Evolutionary conservation across 2,797 vertebrate genomes (phyloP).

Genomic region (Lithobates sylvaticus): DNA sequence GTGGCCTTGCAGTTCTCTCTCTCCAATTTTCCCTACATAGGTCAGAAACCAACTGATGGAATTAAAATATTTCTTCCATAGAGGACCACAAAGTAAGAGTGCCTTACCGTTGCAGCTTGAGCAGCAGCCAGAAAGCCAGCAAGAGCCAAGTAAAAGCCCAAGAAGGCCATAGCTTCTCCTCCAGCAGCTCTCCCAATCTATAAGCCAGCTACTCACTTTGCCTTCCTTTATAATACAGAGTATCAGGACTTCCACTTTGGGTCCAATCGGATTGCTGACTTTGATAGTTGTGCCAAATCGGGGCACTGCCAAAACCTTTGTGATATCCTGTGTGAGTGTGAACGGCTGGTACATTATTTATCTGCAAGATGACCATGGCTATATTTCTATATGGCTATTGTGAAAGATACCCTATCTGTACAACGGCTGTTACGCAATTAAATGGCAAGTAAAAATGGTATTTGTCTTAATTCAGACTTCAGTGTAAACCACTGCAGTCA

Average conservation of each 20-base stretch:
- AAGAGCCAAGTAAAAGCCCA: constrained; percentile 67
- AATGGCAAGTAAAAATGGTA: no score
- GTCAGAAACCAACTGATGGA: no score
- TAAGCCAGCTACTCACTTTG: rapidly evolving
- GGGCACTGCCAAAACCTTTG: neutral
- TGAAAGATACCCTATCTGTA: neutral
- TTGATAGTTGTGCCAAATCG: neutral
- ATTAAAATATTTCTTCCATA: no score
- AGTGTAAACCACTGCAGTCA: no score
- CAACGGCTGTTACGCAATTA: no score
- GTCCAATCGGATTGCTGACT: neutral
- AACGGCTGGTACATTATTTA: constrained; percentile 2
- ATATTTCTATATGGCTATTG: neutral
- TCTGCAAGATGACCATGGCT: neutral
- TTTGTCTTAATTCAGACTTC: no score
- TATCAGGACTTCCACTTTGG: neutral
- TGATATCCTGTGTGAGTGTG: neutral
- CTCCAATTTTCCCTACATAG: no score
- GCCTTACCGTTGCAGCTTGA: constrained; percentile 74
- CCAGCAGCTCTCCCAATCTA: neutral
- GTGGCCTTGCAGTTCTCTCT: no score
- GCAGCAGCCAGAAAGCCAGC: constrained; percentile 69
- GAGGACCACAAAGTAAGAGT: neutral
- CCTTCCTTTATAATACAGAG: neutral
- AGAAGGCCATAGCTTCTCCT: constrained; percentile 68